phyloP scores from a whole-genome alignment of 2,888 invertebrate species.

The Frankliniella intonsa region DNA sequence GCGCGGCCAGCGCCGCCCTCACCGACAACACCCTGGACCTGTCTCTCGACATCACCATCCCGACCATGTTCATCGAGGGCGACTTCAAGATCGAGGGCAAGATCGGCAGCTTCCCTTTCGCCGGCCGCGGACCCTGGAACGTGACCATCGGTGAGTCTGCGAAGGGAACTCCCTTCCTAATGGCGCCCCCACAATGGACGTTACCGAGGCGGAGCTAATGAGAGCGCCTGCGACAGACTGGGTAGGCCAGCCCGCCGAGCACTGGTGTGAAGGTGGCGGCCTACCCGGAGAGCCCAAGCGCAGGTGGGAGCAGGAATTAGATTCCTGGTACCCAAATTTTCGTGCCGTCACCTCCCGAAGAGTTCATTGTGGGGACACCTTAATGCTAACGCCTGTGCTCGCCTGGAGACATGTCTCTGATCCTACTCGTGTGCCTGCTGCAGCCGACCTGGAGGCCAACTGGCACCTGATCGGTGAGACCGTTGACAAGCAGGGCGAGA shows the following conservation, averaged over 20 bases:
- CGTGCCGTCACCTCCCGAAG: no score
- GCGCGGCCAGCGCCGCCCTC: conserved; percentile 47
- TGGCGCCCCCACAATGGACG: neutral
- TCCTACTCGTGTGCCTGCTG: conserved; percentile 35
- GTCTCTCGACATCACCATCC: conserved; percentile 54
- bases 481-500: conserved; percentile 51
- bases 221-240: no score
- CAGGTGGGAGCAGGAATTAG: no score
- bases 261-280: no score
- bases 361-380: no score
- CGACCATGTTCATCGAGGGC: conserved; percentile 53
- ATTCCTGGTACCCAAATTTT: no score
- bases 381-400: no score
- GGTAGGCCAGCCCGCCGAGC: no score
- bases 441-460: conserved; percentile 54
- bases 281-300: no score
- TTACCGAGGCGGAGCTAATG: no score
- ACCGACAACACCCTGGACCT: conserved; percentile 54
- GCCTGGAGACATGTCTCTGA: no score
- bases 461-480: conserved; percentile 55
- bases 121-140: conserved; percentile 55
- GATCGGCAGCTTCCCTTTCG: conserved; percentile 55
- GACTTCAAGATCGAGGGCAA: conserved; percentile 57
- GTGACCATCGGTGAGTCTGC: conserved; percentile 55
- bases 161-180: neutral